Evolutionary conservation across 2,113 vertebrate genomes (phyloP).

Genomic region (Brachyistius frenatus): DNA sequence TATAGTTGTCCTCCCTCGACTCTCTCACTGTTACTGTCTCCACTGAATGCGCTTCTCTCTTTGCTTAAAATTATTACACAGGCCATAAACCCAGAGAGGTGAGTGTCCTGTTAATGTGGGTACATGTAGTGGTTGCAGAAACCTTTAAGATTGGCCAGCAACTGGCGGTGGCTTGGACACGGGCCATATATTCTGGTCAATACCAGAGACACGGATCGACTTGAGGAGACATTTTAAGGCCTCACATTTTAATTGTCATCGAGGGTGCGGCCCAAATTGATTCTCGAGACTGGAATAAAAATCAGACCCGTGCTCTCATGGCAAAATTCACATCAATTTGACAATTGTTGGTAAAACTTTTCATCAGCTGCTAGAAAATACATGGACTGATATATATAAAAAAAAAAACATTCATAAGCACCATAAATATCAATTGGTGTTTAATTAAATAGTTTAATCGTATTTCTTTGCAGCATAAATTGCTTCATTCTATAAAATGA

Average conservation of each 20-base stretch:
- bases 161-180: constrained; percentile 72
- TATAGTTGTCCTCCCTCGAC: constrained; percentile 81
- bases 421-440: neutral
- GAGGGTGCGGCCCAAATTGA: constrained; percentile 51
- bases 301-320: constrained; percentile 37
- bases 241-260: constrained; percentile 75
- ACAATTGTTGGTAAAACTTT: constrained; percentile 12
- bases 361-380: neutral
- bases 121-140: constrained; percentile 80
- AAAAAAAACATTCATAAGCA: neutral
- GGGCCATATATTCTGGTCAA: constrained; percentile 78
- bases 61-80: constrained; percentile 84
- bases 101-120: constrained; percentile 82
- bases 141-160: constrained; percentile 82
- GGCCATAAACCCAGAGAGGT: constrained; percentile 81
- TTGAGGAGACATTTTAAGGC: constrained; percentile 68
- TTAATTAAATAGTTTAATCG: neutral
- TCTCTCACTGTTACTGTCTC: constrained; percentile 79
- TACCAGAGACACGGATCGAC: constrained; percentile 66
- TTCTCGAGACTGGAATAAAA: constrained; percentile 40
- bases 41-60: constrained; percentile 79
- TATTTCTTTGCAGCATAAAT: neutral
- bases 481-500: neutral
- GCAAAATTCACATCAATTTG: constrained; percentile 2
- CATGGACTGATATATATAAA: neutral